These are phyloP conservation scores for Rhyzopertha dominica DNA, from an alignment of 1,140 invertebrate genomes.

Conservation along the genomic window DNA sequence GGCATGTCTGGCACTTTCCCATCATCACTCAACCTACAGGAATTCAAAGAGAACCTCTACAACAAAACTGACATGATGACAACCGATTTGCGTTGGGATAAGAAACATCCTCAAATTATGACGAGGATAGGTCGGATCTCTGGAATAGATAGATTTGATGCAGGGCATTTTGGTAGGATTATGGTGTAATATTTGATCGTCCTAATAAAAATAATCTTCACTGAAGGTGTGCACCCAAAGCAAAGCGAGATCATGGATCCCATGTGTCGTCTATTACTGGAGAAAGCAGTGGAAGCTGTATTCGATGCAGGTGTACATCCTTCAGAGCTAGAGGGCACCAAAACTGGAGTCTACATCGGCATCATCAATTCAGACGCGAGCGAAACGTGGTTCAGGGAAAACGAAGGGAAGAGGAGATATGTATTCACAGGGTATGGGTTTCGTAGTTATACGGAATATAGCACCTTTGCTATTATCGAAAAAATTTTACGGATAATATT, in stretches of 20 bases:
- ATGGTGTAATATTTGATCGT: neutral
- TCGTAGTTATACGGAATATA: too few relatives aligned
- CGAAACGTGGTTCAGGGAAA: conserved; percentile 63
- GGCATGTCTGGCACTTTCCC: conserved; percentile 84
- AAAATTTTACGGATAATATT: too few relatives aligned
- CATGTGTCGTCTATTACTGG: conserved; percentile 76
- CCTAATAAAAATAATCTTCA: too few relatives aligned
- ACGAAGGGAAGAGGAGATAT: conserved; percentile 53
- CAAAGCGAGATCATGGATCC: conserved; percentile 85
- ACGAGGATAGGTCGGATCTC: conserved; percentile 74
- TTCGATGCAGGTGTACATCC: conserved; percentile 72
- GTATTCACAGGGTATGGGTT: conserved; percentile 70
- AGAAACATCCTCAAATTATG: conserved; percentile 63
- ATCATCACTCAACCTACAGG: conserved; percentile 70
- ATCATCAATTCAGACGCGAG: conserved; percentile 74
- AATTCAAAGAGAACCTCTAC: conserved; percentile 76
- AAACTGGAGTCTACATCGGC: conserved; percentile 75
- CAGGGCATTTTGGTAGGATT: conserved; percentile 71
- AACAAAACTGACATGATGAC: conserved; percentile 79
- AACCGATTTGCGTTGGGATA: conserved; percentile 71
- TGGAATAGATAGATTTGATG: conserved; percentile 76
- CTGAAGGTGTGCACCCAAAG: conserved; percentile 61
- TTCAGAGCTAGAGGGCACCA: conserved; percentile 58
- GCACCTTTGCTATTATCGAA: too few relatives aligned
- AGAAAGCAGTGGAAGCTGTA: conserved; percentile 79